Conservation (phyloP, 2,797 vertebrate genomes). For the Enteromius fasciolatus region DNA sequence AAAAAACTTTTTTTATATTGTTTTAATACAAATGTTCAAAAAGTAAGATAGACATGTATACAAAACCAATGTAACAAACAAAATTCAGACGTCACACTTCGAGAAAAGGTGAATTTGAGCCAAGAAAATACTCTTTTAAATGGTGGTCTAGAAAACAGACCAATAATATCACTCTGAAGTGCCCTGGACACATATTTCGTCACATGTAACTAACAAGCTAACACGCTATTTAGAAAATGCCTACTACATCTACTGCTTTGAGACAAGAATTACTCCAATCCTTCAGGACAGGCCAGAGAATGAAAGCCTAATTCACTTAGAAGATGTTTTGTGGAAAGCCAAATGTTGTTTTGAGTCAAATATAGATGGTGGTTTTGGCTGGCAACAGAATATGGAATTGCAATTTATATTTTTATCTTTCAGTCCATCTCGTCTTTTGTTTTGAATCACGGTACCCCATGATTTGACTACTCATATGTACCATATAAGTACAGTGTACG, state of each 20-base stretch:
- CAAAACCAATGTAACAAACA: slow-evolving; percentile 64
- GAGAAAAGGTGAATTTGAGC: slow-evolving; percentile 38
- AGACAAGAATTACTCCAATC: background rate
- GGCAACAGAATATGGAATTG: slow-evolving; percentile 3
- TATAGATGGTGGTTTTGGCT: background rate
- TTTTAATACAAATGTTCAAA: slow-evolving; percentile 29
- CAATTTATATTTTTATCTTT: slow-evolving; percentile 5
- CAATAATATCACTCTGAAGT: slow-evolving; percentile 46
- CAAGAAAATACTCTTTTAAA: slow-evolving; percentile 62
- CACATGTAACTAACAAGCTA: background rate
- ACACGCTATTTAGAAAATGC: background rate
- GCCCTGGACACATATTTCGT: background rate
- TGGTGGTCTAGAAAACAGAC: slow-evolving; percentile 66
- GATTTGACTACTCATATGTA: slow-evolving; percentile 5
- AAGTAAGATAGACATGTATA: slow-evolving; percentile 44
- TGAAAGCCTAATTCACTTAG: background rate
- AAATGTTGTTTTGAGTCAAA: background rate
- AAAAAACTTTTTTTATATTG: slow-evolving; percentile 19
- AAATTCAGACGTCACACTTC: slow-evolving; percentile 4
- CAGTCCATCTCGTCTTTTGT: slow-evolving; percentile 8
- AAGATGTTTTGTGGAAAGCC: background rate
- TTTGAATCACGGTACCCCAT: background rate
- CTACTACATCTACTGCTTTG: slow-evolving; percentile 11
- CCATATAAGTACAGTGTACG: background rate
- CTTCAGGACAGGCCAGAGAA: background rate